These are phyloP conservation scores for Tachystola acroxantha DNA, from an alignment of 2,888 invertebrate species.

Conservation along the genomic window DNA sequence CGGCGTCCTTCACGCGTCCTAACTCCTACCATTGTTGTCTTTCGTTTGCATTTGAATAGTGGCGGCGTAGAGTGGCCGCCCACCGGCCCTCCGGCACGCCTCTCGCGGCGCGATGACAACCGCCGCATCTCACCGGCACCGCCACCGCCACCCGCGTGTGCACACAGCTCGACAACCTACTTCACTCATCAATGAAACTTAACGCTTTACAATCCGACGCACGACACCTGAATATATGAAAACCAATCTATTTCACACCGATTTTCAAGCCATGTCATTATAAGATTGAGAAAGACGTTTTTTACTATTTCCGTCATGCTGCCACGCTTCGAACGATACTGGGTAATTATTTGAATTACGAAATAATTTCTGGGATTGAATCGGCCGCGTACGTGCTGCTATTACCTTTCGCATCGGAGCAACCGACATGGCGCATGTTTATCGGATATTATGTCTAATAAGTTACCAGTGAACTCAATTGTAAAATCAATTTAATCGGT, in stretches of 20 bases:
- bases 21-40: conserved; percentile 73
- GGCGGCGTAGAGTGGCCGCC: conserved; percentile 49
- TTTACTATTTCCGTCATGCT: conserved; percentile 35
- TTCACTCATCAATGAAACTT: conserved; percentile 5
- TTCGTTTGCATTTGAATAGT: conserved; percentile 72
- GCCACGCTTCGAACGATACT: conserved; percentile 39
- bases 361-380: conserved; percentile 53
- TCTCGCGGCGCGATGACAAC: conserved; percentile 43
- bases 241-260: conserved; percentile 39
- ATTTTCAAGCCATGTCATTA: conserved; percentile 38
- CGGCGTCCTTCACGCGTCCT: conserved; percentile 76
- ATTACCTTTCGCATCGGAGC: conserved; percentile 37
- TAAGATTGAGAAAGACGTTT: conserved; percentile 40
- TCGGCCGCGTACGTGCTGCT: conserved; percentile 44
- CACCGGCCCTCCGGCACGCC: conserved; percentile 39
- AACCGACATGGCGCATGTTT: conserved; percentile 34
- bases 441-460: conserved; percentile 22
- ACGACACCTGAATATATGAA: conserved; percentile 18
- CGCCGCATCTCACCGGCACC: conserved; percentile 15
- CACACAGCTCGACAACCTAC: conserved; percentile 12
- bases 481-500: conserved; percentile 3
- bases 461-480: conserved; percentile 20
- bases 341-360: conserved; percentile 54
- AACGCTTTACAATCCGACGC: conserved; percentile 15
- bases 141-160: conserved; percentile 7